Evolutionary conservation across 2,113 vertebrate species (phyloP), one percentile per base, ranked within the genome.

Genomic region (Cyanoramphus novaezelandiae): DNA sequence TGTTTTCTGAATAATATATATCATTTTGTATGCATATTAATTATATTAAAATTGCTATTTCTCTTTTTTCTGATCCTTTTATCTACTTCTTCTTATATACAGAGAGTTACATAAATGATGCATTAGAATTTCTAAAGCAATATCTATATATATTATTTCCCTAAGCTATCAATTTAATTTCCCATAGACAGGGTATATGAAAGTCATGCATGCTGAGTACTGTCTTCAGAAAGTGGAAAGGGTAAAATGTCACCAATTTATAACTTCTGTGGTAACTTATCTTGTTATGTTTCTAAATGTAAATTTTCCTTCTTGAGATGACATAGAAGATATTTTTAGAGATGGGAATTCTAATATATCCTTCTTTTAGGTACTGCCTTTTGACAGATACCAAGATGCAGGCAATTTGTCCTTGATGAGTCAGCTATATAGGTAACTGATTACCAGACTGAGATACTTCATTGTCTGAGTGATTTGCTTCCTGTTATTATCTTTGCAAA

Each of bases 401-500:
- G 43, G 16, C 33, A 81, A 83, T 92, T 94, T 90, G 43, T 78
- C 57, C 69, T 88, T 67, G 47, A 81, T 83, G 60, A 96, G 62
- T 86, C 72, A 95, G 55, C 82, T 88, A 20, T 31, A 55, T 13
- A 81, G 60, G 33, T 70, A 81, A 83, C 46, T 77, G 79, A 92
- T 94, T 67, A 86, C 24, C 43, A 90, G 33, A 67, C 23, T 62
- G 52, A 95, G 37, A 64, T 44, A 39, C 27, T 63, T 70, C 67
- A 90, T 95, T 83, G 16, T 87, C 81, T 63, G 62, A 91, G 39
- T 86, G 37, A 62, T 90, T 85, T 94, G 7, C 37, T 90, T 88
- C 64, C 64, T 71, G 27, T 60, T 86, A 76, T 55, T 84, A 82
- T 83, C 47, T 90, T 92, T 71, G 44, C 4, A 95, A 92, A 93